Percentiles rank a stretch among this genome's conserved stretches.
phyloP scores from a whole-genome alignment of 37 sponge, comb jelly and placozoan species.

The Geodia barretti region DNA sequence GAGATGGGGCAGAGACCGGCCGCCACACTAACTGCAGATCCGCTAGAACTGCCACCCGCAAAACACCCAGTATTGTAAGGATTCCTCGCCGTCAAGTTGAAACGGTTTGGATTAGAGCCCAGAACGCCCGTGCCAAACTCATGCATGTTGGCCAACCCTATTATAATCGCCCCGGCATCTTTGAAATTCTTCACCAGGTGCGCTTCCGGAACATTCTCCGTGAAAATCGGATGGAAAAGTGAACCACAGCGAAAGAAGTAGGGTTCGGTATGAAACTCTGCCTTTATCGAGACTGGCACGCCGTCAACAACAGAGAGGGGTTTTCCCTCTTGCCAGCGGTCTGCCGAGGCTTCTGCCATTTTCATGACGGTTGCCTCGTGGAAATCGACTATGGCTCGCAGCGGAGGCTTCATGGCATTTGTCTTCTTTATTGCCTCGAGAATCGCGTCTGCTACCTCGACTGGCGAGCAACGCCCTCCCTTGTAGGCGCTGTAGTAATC shows the following conservation, averaged over 20 bases:
- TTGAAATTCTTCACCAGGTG: slow-evolving; percentile 43
- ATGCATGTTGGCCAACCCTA: slow-evolving; percentile 83
- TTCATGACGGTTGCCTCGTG: slow-evolving; percentile 35
- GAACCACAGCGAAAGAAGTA: slow-evolving; percentile 31
- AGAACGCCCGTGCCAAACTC: slow-evolving; percentile 81
- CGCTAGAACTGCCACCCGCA: slow-evolving; percentile 79
- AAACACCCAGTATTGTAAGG: slow-evolving; percentile 9
- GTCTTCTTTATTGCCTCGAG: slow-evolving; percentile 28
- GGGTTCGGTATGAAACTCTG: slow-evolving; percentile 49
- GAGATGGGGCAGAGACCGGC: slow-evolving; percentile 74
- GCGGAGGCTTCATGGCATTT: slow-evolving; percentile 32
- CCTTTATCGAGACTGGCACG: slow-evolving; percentile 75
- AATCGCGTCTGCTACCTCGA: slow-evolving; percentile 25
- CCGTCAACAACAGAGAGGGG: slow-evolving; percentile 77
- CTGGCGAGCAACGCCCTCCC: slow-evolving; percentile 14
- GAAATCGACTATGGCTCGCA: slow-evolving; percentile 44
- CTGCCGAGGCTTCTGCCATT: slow-evolving; percentile 61
- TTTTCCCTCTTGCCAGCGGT: slow-evolving; percentile 55
- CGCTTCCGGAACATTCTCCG: slow-evolving; percentile 23
- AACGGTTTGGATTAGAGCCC: slow-evolving; percentile 68
- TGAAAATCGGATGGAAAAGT: slow-evolving; percentile 12
- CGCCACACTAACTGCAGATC: slow-evolving; percentile 74
- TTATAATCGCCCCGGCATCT: slow-evolving; percentile 68
- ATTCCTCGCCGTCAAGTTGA: slow-evolving; percentile 34
- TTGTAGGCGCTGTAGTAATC: slow-evolving; percentile 31